Conservation (phyloP, 2,888 invertebrate species). For the Lordiphosa fenestrarum region DNA sequence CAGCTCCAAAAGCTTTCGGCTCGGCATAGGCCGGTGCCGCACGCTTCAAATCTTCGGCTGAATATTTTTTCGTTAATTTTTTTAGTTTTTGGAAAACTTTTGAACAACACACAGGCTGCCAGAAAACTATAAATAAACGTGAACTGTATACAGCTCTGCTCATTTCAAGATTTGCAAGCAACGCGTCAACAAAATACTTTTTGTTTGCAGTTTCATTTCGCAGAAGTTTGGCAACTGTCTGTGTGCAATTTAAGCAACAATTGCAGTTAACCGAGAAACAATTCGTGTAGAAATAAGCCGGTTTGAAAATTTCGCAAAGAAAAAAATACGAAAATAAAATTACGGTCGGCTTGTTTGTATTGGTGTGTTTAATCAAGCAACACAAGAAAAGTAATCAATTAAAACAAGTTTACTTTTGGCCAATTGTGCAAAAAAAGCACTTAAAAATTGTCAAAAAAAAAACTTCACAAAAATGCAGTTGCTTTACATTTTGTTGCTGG, state of each 20-base stretch:
- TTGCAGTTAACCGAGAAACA: conserved; percentile 70
- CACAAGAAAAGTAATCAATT: conserved; percentile 55
- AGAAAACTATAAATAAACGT: conserved; percentile 79
- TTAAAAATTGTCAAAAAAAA: conserved; percentile 12
- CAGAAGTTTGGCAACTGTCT: conserved; percentile 47
- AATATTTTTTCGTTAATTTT: conserved; percentile 15
- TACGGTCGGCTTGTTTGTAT: conserved; percentile 24
- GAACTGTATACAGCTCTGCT: conserved; percentile 68
- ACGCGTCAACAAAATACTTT: conserved; percentile 44
- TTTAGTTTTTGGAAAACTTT: conserved; percentile 39
- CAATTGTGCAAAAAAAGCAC: conserved; percentile 44
- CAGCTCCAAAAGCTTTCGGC: background rate
- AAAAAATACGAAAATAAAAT: conserved; percentile 39
- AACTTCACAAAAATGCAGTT: conserved; percentile 56
- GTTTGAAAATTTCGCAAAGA: conserved; percentile 70
- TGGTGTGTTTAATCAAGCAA: conserved; percentile 43
- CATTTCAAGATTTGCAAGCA: conserved; percentile 78
- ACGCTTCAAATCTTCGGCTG: conserved; percentile 33
- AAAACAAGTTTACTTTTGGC: conserved; percentile 53
- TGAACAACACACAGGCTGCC: conserved; percentile 23
- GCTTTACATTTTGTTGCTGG: conserved; percentile 56
- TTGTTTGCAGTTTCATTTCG: conserved; percentile 21
- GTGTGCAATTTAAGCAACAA: conserved; percentile 67
- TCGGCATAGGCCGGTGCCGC: conserved; percentile 9
- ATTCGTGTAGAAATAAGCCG: conserved; percentile 64